A percentile compares a stretch with the other conserved stretches of the same genome.
phyloP scores from a whole-genome alignment of 2,888 invertebrate species.

The Azorinus chamasolen region DNA sequence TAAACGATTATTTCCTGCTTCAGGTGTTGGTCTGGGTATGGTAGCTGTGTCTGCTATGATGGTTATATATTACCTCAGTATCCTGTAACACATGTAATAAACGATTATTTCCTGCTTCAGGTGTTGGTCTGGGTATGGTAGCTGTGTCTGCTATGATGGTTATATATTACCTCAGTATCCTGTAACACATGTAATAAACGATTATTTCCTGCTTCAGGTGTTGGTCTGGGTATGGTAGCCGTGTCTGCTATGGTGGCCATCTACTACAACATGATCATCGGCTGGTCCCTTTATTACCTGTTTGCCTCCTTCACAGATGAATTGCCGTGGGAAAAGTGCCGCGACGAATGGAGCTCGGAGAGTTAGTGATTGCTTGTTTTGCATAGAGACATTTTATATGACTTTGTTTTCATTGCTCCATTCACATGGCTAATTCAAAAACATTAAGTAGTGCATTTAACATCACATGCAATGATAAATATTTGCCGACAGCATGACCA shows the following conservation, averaged over 20 bases:
- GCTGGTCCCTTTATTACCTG: conserved; percentile 64
- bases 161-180: no score
- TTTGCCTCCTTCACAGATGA: conserved; percentile 77
- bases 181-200: no score
- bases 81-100: no score
- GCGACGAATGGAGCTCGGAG: conserved; percentile 72
- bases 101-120: not conserved
- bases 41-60: conserved; percentile 75
- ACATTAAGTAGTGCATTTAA: no score
- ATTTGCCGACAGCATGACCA: no score
- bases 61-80: conserved; percentile 71
- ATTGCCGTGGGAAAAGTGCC: conserved; percentile 79
- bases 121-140: no score
- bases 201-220: conserved; percentile 32
- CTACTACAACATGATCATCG: conserved; percentile 82
- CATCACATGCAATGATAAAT: no score
- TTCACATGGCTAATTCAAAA: no score
- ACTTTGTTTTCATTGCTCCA: no score
- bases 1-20: not conserved
- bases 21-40: conserved; percentile 77
- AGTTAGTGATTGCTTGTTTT: no score
- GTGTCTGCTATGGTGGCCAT: conserved; percentile 76
- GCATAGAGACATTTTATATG: no score
- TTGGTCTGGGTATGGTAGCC: conserved; percentile 78
- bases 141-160: no score